phyloP scores from a whole-genome alignment of 2,888 invertebrate species.

The Anodontia alba region DNA sequence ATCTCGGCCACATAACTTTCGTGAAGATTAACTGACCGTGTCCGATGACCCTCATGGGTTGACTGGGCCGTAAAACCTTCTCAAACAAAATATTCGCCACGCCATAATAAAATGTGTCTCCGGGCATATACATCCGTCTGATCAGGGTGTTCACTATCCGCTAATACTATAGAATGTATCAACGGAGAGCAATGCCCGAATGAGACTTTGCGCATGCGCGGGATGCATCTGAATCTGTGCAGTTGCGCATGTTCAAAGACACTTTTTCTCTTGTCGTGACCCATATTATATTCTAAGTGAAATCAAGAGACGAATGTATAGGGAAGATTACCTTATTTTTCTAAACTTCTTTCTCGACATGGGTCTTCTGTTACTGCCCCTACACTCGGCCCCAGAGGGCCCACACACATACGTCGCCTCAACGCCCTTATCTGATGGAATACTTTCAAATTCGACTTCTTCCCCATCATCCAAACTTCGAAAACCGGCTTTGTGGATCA shows the following conservation, averaged over 20 bases:
- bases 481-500: conserved; percentile 96
- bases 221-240: neutral
- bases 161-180: too few relatives aligned
- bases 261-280: neutral
- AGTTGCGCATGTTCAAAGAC: too few relatives aligned
- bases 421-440: conserved; percentile 93
- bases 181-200: neutral
- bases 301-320: too few relatives aligned
- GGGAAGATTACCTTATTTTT: conserved; percentile 90
- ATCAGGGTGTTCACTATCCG: too few relatives aligned
- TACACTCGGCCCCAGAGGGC: conserved; percentile 91
- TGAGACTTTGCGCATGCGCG: neutral
- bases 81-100: too few relatives aligned
- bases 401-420: conserved; percentile 95
- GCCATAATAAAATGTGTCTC: too few relatives aligned
- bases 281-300: neutral
- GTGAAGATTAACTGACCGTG: too few relatives aligned
- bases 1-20: too few relatives aligned
- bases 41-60: too few relatives aligned
- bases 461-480: conserved; percentile 95
- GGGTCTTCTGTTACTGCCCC: conserved; percentile 93
- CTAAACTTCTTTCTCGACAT: conserved; percentile 92
- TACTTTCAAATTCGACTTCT: conserved; percentile 94
- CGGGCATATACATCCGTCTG: too few relatives aligned
- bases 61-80: too few relatives aligned